Evolutionary conservation across 2,797 vertebrate species (phyloP).

Genomic region (Typhlichthys eigenmanni): DNA sequence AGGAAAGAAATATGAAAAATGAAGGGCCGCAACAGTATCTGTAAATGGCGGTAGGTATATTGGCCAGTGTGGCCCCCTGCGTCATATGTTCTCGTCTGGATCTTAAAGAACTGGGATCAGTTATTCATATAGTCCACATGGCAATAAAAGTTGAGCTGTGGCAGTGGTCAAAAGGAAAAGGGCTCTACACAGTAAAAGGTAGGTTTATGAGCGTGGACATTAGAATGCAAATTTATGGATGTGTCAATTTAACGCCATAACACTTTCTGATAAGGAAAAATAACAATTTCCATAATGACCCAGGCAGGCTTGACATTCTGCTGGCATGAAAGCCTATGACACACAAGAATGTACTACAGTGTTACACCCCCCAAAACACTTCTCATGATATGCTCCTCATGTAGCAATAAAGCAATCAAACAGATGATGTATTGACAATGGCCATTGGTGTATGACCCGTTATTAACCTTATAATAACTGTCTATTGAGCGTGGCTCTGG

Average conservation of each 20-base stretch:
- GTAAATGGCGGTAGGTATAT: slow-evolving; percentile 68
- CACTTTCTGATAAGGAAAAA: slow-evolving; percentile 28
- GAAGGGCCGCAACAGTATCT: slow-evolving; percentile 52
- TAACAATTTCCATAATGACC: slow-evolving; percentile 10
- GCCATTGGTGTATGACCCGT: background rate
- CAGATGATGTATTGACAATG: background rate
- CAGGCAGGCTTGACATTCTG: slow-evolving; percentile 8
- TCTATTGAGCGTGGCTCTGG: slow-evolving; percentile 18
- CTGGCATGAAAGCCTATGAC: slow-evolving; percentile 13
- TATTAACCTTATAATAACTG: slow-evolving; percentile 12
- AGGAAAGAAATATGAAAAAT: slow-evolving; percentile 8
- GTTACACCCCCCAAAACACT: background rate
- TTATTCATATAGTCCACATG: slow-evolving; percentile 73
- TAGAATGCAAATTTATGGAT: slow-evolving; percentile 36
- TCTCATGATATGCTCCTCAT: background rate
- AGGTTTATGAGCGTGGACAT: slow-evolving; percentile 15
- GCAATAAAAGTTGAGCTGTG: slow-evolving; percentile 71
- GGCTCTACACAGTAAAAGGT: slow-evolving; percentile 19
- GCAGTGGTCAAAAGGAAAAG: slow-evolving; percentile 41
- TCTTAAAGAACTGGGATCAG: slow-evolving; percentile 76
- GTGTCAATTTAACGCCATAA: slow-evolving; percentile 36
- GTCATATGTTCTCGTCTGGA: slow-evolving; percentile 74
- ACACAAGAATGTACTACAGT: background rate
- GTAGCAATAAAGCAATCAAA: background rate
- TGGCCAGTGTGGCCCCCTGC: slow-evolving; percentile 53